These are phyloP conservation scores for Artemia franciscana DNA, from an alignment of 1,140 invertebrate genomes.

Conservation along the genomic window DNA sequence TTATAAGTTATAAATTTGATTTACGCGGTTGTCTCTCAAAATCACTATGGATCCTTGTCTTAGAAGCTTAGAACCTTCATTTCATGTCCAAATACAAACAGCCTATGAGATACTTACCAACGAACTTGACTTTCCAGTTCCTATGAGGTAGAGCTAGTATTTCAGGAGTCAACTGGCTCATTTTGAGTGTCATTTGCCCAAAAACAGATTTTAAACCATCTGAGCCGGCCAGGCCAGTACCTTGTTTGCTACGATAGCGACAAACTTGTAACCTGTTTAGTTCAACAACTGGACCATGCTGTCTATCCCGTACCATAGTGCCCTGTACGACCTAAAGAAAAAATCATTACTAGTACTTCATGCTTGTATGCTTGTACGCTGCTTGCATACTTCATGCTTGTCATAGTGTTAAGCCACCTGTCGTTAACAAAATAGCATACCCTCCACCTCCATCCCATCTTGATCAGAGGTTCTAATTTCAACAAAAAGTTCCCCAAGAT, in stretches of 20 bases:
- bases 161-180: constrained; percentile 60
- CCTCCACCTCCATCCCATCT: no score
- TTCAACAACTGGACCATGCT: constrained; percentile 84
- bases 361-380: no score
- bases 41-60: no score
- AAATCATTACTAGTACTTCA: not conserved
- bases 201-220: constrained; percentile 76
- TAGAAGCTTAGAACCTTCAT: no score
- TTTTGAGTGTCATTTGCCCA: constrained; percentile 81
- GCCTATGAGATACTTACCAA: constrained; percentile 53
- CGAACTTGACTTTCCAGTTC: constrained; percentile 95
- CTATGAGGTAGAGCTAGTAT: constrained; percentile 70
- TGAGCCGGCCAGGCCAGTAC: constrained; percentile 43
- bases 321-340: constrained; percentile 51
- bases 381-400: no score
- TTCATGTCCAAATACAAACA: no score
- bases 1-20: no score
- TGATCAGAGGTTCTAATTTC: no score
- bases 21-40: no score
- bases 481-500: no score
- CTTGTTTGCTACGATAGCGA: constrained; percentile 32
- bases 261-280: constrained; percentile 55
- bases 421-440: no score
- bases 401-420: no score
- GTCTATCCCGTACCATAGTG: constrained; percentile 80